Evolutionary conservation across 2,113 vertebrate genomes (phyloP).

Genomic region (Merops nubicus): DNA sequence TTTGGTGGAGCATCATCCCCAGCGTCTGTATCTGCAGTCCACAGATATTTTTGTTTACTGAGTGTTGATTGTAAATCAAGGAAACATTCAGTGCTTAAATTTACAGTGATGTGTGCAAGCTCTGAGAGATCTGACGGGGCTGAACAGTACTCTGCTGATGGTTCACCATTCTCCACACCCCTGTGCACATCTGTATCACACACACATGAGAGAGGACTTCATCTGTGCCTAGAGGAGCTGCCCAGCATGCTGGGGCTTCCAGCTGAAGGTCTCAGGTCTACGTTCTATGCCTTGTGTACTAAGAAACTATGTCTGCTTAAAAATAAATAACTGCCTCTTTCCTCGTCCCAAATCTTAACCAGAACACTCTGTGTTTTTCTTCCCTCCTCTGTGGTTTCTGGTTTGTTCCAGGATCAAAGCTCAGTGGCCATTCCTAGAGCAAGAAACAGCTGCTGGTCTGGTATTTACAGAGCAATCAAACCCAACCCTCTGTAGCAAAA

Average conservation of each 20-base stretch:
- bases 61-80: not conserved
- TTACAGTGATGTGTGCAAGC: not conserved
- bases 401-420: constrained; percentile 24
- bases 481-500: not conserved
- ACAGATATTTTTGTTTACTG: not conserved
- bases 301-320: not conserved
- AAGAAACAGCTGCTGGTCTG: not conserved
- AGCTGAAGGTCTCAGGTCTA: not conserved
- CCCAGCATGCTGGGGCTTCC: not conserved
- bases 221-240: not conserved
- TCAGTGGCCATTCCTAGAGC: not conserved
- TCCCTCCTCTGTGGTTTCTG: not conserved
- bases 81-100: not conserved
- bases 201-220: not conserved
- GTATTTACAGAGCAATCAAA: not conserved
- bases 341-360: not conserved
- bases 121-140: too few species aligned
- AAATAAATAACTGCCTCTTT: not conserved
- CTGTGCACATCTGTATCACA: not conserved
- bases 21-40: accelerated
- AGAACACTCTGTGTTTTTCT: not conserved
- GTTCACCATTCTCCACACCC: not conserved
- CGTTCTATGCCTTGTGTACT: not conserved
- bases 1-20: too few species aligned
- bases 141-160: not conserved